A percentile compares a stretch with the other conserved stretches of the same genome.
Conservation (phyloP, 1,140 invertebrate genomes). For the Melitaea cinxia region DNA sequence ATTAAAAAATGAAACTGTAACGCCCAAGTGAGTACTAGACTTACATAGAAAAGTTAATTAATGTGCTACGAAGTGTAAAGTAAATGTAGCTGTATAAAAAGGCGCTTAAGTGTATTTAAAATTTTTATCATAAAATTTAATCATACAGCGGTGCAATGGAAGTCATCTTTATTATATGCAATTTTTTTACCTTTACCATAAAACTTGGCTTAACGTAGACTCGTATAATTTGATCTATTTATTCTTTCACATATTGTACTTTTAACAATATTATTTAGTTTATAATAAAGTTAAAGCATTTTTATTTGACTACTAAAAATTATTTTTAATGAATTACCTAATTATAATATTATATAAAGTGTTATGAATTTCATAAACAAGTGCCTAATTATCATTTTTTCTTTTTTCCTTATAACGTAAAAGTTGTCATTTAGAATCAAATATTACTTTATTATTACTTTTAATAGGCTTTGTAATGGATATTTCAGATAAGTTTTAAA, state of each 20-base stretch:
- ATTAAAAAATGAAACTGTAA: constrained; percentile 33
- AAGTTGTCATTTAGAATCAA: no score
- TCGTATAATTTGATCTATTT: neutral
- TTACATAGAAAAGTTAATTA: constrained; percentile 33
- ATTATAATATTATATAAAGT: no score
- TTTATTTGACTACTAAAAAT: no score
- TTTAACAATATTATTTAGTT: neutral
- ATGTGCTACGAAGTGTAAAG: constrained; percentile 30
- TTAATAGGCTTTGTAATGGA: no score
- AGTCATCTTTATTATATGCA: neutral
- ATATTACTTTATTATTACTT: no score
- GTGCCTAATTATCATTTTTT: no score
- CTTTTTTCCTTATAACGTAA: no score
- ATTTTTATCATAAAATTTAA: constrained; percentile 15
- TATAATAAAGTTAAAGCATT: no score
- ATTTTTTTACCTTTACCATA: neutral
- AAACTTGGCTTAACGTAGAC: neutral
- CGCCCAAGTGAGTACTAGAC: constrained; percentile 31
- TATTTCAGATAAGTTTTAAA: no score
- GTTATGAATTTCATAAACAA: no score
- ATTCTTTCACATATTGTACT: neutral
- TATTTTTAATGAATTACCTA: no score
- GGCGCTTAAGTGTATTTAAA: constrained; percentile 19
- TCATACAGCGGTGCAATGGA: neutral
- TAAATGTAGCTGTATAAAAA: constrained; percentile 30